phyloP scores from a whole-genome alignment of 2,797 vertebrate species.

The Silurus aristotelis region DNA sequence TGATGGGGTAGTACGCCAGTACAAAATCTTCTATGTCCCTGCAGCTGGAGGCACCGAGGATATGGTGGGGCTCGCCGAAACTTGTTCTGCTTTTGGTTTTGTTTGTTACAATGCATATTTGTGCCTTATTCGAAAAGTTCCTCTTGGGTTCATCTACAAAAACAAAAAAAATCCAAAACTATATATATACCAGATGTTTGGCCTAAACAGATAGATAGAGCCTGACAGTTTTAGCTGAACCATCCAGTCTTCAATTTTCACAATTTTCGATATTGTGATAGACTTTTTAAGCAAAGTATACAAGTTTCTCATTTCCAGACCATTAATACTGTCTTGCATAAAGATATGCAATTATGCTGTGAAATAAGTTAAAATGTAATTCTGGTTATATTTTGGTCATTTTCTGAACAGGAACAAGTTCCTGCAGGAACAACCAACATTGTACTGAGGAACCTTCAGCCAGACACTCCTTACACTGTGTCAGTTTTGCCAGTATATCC shows the following conservation, averaged over 20 bases:
- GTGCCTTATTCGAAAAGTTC: slow-evolving; percentile 5
- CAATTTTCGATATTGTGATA: not conserved
- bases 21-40: slow-evolving; percentile 89
- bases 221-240: slow-evolving; percentile 8
- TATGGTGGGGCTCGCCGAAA: slow-evolving; percentile 74
- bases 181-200: slow-evolving; percentile 16
- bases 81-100: not conserved
- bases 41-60: slow-evolving; percentile 81
- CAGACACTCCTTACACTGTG: slow-evolving; percentile 86
- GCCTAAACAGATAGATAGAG: not conserved
- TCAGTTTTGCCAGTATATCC: slow-evolving; percentile 86
- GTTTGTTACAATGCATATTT: slow-evolving; percentile 20
- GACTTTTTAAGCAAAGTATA: not conserved
- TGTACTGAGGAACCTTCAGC: slow-evolving; percentile 86
- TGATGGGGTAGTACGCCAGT: slow-evolving; percentile 90
- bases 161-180: not conserved
- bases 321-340: not conserved
- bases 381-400: not conserved
- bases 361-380: not conserved
- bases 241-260: slow-evolving; percentile 17
- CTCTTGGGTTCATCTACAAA: not conserved
- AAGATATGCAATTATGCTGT: not conserved
- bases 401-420: slow-evolving; percentile 77
- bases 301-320: not conserved
- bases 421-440: slow-evolving; percentile 81